These are phyloP conservation scores for Eupithecia inturbata DNA, from an alignment of 2,888 invertebrate genomes.

Conservation along the genomic window DNA sequence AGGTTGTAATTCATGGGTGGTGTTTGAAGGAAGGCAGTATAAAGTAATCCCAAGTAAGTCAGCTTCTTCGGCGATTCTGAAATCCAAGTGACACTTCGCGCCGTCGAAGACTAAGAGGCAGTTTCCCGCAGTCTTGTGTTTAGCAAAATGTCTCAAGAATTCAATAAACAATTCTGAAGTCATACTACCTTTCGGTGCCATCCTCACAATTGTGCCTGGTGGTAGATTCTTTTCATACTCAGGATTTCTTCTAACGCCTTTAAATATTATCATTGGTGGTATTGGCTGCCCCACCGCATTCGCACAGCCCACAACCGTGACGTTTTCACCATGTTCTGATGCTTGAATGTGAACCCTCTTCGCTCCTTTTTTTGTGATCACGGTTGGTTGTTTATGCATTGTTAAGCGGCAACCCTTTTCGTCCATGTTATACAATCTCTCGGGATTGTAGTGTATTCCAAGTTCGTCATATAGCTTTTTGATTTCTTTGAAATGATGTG, in stretches of 20 bases:
- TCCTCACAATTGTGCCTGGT: constrained; percentile 38
- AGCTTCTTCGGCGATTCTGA: constrained; percentile 34
- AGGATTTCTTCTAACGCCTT: constrained; percentile 34
- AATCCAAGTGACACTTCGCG: constrained; percentile 33
- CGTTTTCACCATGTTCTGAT: constrained; percentile 45
- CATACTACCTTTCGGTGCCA: constrained; percentile 43
- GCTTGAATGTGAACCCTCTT: constrained; percentile 43
- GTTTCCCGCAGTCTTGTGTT: constrained; percentile 38
- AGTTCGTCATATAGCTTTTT: constrained; percentile 34
- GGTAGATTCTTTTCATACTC: constrained; percentile 41
- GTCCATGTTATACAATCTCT: constrained; percentile 43
- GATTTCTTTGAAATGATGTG: constrained; percentile 18
- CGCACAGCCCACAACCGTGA: constrained; percentile 43
- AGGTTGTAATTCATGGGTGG: constrained; percentile 20
- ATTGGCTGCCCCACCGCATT: constrained; percentile 31
- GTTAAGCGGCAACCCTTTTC: constrained; percentile 40
- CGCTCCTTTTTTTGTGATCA: constrained; percentile 39
- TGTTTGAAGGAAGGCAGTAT: no score
- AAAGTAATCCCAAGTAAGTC: constrained; percentile 30
- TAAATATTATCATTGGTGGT: constrained; percentile 44
- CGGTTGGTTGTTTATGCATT: constrained; percentile 38
- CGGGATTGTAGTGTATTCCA: constrained; percentile 36
- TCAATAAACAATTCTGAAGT: constrained; percentile 40
- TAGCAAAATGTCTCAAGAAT: constrained; percentile 38
- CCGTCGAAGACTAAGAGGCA: constrained; percentile 47